Evolutionary conservation across 2,113 vertebrate species (phyloP).

Genomic region (Poeciliopsis turrubarensis): DNA sequence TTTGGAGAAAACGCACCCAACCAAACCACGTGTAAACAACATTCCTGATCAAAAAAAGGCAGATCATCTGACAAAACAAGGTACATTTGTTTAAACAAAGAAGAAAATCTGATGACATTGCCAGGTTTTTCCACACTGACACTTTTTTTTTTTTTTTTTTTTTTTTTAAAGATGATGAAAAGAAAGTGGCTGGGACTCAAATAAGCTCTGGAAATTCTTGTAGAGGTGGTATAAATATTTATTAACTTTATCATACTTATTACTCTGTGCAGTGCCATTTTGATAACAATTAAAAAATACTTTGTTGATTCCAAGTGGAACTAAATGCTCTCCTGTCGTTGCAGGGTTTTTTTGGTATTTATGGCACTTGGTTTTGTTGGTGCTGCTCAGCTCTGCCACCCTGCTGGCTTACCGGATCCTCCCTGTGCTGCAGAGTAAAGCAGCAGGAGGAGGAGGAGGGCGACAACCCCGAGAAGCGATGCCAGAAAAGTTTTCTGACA

Average conservation of each 20-base stretch:
- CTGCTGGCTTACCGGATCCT: slow-evolving; percentile 37
- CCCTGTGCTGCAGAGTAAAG: not conserved
- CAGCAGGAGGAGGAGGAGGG: not conserved
- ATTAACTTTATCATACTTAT: not conserved
- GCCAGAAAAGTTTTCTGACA: slow-evolving; percentile 34
- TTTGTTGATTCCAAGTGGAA: too few species aligned
- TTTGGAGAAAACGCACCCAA: not conserved
- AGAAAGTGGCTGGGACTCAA: slow-evolving; percentile 27
- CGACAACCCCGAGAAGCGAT: not conserved
- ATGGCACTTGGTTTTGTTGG: slow-evolving; percentile 32
- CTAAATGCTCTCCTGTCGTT: slow-evolving; percentile 1
- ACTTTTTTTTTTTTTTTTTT: slow-evolving; percentile 20
- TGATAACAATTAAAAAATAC: not conserved
- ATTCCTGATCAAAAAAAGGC: slow-evolving; percentile 19
- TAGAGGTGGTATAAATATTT: slow-evolving; percentile 32
- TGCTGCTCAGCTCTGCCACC: slow-evolving; percentile 35
- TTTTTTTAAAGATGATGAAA: slow-evolving; percentile 18
- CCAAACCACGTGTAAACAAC: slow-evolving; percentile 20
- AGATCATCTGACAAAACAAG: slow-evolving; percentile 27
- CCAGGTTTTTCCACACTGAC: not conserved
- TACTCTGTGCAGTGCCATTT: not conserved
- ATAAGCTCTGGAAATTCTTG: slow-evolving; percentile 13
- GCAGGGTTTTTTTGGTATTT: slow-evolving; percentile 49
- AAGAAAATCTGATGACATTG: not conserved
- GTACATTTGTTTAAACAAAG: slow-evolving; percentile 40